These are phyloP conservation scores for Pangasianodon gigas DNA, from an alignment of 2,113 vertebrate species.

Conservation along the genomic window DNA sequence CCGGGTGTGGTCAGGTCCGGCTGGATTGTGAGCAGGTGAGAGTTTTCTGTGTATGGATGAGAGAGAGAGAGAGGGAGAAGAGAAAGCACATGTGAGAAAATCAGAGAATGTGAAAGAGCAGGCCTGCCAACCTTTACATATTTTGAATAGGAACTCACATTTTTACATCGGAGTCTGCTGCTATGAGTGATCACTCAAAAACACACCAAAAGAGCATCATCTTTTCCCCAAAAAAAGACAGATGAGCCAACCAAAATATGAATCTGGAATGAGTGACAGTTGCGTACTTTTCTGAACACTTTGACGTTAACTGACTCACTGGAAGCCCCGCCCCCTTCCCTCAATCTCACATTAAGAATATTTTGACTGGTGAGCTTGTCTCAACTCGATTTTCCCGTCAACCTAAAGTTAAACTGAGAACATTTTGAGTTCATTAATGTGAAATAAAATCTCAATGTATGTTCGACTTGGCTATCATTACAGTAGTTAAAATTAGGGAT, in stretches of 20 bases:
- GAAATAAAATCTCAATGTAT: background rate
- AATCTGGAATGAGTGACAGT: background rate
- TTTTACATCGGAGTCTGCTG: background rate
- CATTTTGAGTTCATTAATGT: background rate
- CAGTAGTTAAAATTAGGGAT: no score
- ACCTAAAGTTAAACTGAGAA: background rate
- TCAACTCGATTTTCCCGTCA: background rate
- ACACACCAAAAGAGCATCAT: background rate
- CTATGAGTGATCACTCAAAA: background rate
- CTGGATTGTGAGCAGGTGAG: constrained; percentile 97
- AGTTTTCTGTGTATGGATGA: constrained; percentile 79
- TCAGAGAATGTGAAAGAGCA: background rate
- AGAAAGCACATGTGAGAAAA: background rate
- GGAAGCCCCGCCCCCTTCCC: background rate
- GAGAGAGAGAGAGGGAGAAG: constrained; percentile 44
- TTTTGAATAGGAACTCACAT: background rate
- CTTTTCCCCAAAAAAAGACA: background rate
- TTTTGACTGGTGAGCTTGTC: background rate
- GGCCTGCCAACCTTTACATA: background rate
- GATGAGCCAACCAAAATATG: background rate
- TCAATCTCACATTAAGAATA: background rate
- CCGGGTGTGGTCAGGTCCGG: constrained; percentile 96
- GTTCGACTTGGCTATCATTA: no score
- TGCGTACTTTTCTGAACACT: background rate
- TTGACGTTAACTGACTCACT: background rate